phyloP scores from a whole-genome alignment of 2,797 vertebrate species.

The Steatocranus sp. region DNA sequence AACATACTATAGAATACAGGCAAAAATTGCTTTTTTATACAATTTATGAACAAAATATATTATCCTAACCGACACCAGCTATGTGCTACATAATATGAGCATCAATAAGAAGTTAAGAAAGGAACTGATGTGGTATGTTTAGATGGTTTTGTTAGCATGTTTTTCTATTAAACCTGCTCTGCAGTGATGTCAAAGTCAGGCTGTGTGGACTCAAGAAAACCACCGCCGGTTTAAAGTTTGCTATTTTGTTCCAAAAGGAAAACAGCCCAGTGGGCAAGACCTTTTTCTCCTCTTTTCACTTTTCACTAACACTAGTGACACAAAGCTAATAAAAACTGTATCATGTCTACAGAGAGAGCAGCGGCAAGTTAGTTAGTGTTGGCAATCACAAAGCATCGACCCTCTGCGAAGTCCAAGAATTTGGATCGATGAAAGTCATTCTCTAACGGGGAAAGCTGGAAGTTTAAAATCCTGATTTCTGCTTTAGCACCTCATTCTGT shows the following conservation, averaged over 20 bases:
- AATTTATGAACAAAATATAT: neutral
- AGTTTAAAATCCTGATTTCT: slow-evolving; percentile 63
- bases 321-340: slow-evolving; percentile 61
- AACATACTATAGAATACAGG: neutral
- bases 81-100: neutral
- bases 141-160: neutral
- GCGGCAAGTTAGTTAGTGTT: slow-evolving; percentile 67
- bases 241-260: slow-evolving; percentile 6
- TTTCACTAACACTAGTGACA: slow-evolving; percentile 45
- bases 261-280: neutral
- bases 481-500: slow-evolving; percentile 60
- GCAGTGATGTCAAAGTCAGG: neutral
- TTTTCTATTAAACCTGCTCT: neutral
- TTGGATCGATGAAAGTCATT: slow-evolving; percentile 77
- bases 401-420: slow-evolving; percentile 51
- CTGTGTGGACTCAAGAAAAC: neutral
- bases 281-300: slow-evolving; percentile 12
- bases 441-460: slow-evolving; percentile 55
- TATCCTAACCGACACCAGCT: neutral
- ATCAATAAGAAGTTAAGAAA: neutral
- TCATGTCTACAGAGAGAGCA: slow-evolving; percentile 51
- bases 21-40: fast-evolving
- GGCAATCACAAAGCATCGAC: slow-evolving; percentile 73
- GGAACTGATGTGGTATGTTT: neutral
- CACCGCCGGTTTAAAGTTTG: neutral